phyloP scores from a whole-genome alignment of 1,140 invertebrate genomes.

The Chionoecetes opilio region DNA sequence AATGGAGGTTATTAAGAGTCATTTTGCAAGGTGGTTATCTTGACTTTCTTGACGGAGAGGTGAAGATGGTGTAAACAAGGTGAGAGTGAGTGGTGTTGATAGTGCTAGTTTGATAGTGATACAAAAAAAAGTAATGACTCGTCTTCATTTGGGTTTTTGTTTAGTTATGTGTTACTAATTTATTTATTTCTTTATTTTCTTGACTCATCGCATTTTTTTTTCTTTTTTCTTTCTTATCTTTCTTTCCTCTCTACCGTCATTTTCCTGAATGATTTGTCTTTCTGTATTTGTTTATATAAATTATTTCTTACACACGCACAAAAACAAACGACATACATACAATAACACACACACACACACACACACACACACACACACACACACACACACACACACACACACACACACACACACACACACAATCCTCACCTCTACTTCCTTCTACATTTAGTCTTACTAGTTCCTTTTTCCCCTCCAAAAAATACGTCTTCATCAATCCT shows the following conservation, averaged over 20 bases:
- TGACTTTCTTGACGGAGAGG: not conserved
- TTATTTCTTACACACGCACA: no score
- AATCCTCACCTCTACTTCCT: not conserved
- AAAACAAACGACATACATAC: no score
- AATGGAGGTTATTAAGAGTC: not conserved
- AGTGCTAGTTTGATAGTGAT: not conserved
- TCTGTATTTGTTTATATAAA: no score
- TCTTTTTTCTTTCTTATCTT: no score
- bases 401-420: constrained; percentile 27
- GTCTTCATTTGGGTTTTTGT: not conserved
- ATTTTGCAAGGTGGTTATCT: not conserved
- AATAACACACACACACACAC: no score
- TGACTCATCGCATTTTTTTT: no score
- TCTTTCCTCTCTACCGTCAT: no score
- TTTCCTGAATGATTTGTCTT: no score
- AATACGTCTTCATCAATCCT: constrained; percentile 29
- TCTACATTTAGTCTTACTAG: constrained; percentile 30
- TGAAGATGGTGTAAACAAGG: not conserved
- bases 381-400: constrained; percentile 12
- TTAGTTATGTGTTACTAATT: not conserved
- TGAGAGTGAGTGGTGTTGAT: not conserved
- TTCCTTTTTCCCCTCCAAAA: not conserved
- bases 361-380: constrained; percentile 23
- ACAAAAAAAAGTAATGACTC: not conserved
- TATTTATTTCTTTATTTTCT: no score